Evolutionary conservation across 2,113 vertebrate genomes (phyloP), one percentile per base, ranked within the genome.

Genomic region (Fulmarus glacialis): DNA sequence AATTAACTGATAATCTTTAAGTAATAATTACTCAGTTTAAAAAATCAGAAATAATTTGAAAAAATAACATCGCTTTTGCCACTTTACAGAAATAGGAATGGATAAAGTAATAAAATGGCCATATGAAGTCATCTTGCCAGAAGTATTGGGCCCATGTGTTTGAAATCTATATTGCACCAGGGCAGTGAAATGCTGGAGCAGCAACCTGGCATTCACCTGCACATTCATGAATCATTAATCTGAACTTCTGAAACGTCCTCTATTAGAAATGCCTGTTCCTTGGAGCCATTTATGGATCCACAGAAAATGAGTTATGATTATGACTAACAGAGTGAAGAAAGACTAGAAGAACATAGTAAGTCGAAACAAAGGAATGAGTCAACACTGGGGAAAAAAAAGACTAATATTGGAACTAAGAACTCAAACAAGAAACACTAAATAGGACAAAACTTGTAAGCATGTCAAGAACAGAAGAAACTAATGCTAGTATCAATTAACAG

Each of bases 271-370:
- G 38, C 43, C 66, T 77, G 64, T 72, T 55, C 89, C 91, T 94
- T 89, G 53, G 81, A 92, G 64, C 17, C 89, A 82, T 67, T 93
- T 84, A 90, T 36, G 45, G 53, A 87, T 86, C 74, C 19, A 5
- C 64, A 79, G 47, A 82, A 97, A 97, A 91, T 73, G 84, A 97
- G n/a, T 93, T 91, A 85, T 36, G 22, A 73, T 90, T 89, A 55
- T 48, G 62, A 93, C 47, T 17, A 92, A 74, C 64, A 89, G 32
- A 75, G 34, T 40, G 32, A 87, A 91, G 64, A 82, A 55, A 86
- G 80, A 87, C 50, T 55, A 9, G 66, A 79, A 75, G 55, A 84
- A 90, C 47, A 72, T 1, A 68, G 11, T 40, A 89, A 82, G 22
- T 1, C 32, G 38, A 92, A 95, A 92, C 43, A 93, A 83, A 84